phyloP scores from a whole-genome alignment of 1,140 invertebrate species.

The Tetramorium alpestre region DNA sequence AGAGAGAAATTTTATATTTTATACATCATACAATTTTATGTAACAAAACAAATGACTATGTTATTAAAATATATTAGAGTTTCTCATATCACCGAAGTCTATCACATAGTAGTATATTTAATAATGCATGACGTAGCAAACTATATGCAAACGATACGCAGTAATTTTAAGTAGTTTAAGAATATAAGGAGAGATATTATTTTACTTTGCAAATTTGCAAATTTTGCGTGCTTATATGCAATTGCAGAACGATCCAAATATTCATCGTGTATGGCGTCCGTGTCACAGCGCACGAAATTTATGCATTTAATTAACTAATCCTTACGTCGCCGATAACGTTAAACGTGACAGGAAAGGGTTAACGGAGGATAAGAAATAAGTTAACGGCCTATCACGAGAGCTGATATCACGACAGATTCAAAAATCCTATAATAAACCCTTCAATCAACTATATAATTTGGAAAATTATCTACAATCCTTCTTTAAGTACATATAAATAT shows the following conservation, averaged over 20 bases:
- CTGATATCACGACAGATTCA: slow-evolving; percentile 28
- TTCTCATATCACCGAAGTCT: neutral
- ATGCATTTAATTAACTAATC: slow-evolving; percentile 60
- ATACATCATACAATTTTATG: neutral
- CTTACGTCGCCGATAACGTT: slow-evolving; percentile 43
- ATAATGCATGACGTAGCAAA: slow-evolving; percentile 5
- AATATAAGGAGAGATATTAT: slow-evolving; percentile 32
- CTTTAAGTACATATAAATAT: neutral
- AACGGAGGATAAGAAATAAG: slow-evolving; percentile 46
- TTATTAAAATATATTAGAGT: slow-evolving; percentile 8
- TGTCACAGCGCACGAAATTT: slow-evolving; percentile 50
- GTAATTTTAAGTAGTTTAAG: slow-evolving; percentile 1
- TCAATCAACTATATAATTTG: slow-evolving; percentile 39
- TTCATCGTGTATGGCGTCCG: slow-evolving; percentile 15
- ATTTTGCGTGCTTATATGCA: slow-evolving; percentile 55
- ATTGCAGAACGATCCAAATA: slow-evolving; percentile 40
- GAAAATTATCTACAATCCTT: neutral
- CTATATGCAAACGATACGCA: neutral
- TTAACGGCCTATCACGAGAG: slow-evolving; percentile 13
- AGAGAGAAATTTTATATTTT: neutral
- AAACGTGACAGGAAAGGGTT: slow-evolving; percentile 27
- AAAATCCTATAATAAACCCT: slow-evolving; percentile 44
- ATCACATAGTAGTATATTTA: slow-evolving; percentile 10
- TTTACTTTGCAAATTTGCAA: slow-evolving; percentile 47
- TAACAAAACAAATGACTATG: neutral